phyloP scores from a whole-genome alignment of 2,888 invertebrate genomes.

The Noctua fimbriata region DNA sequence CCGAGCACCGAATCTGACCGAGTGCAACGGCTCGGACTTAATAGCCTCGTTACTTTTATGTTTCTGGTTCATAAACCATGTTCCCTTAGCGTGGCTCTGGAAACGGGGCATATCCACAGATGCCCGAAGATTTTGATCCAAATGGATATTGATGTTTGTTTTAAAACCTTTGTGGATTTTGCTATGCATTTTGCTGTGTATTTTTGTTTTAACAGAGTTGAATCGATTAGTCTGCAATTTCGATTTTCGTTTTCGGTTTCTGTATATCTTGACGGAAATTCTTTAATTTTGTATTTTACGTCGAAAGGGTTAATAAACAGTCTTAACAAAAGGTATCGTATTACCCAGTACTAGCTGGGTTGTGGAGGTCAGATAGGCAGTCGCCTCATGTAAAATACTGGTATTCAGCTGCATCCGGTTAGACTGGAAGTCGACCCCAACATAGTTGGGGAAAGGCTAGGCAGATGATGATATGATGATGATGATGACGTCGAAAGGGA shows the following conservation, averaged over 20 bases:
- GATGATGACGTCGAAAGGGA: not conserved
- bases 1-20: conserved; percentile 63
- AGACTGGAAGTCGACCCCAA: too few relatives aligned
- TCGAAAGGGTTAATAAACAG: too few relatives aligned
- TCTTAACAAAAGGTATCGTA: too few relatives aligned
- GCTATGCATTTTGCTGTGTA: not conserved
- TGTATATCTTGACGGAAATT: not conserved
- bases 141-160: conserved; percentile 54
- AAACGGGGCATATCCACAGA: conserved; percentile 51
- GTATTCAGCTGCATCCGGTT: too few relatives aligned
- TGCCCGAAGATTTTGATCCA: conserved; percentile 40
- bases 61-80: conserved; percentile 74
- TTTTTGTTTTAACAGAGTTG: not conserved
- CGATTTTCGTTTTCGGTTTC: not conserved
- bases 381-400: too few relatives aligned
- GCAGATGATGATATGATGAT: too few relatives aligned
- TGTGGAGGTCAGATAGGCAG: too few relatives aligned
- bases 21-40: conserved; percentile 73
- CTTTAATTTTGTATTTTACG: not conserved
- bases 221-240: not conserved
- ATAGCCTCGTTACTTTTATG: conserved; percentile 74
- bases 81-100: conserved; percentile 60
- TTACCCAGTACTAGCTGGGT: too few relatives aligned
- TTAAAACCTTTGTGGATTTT: conserved; percentile 23
- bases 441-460: too few relatives aligned